Percentiles rank a stretch among this genome's conserved stretches.
These are phyloP conservation scores for Oreochromis niloticus DNA, from an alignment of 2,113 vertebrate species.

Conservation along the genomic window DNA sequence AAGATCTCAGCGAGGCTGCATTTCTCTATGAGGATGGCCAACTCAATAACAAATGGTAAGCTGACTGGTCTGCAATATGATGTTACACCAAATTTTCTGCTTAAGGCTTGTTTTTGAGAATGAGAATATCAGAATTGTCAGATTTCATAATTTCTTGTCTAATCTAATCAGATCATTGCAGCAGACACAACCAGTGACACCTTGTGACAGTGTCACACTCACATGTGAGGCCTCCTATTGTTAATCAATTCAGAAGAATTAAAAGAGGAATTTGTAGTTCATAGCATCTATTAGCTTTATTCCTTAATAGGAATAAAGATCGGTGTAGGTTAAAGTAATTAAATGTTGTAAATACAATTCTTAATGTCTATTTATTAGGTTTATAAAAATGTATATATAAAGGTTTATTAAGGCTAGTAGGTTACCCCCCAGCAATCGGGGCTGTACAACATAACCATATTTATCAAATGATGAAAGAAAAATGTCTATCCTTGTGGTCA, in stretches of 20 bases:
- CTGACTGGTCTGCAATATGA: background rate
- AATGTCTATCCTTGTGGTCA: background rate
- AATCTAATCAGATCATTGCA: background rate
- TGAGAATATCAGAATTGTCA: background rate
- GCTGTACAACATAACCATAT: background rate
- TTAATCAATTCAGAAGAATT: background rate
- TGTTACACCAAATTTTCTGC: fast-evolving
- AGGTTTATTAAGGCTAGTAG: background rate
- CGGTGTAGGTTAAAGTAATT: fast-evolving
- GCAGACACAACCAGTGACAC: background rate
- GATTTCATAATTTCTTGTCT: background rate
- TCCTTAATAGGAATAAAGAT: background rate
- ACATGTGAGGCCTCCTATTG: background rate
- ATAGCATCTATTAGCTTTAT: background rate
- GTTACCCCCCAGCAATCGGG: background rate
- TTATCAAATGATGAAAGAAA: background rate
- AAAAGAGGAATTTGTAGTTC: fast-evolving
- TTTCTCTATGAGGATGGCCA: background rate
- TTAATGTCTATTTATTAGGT: background rate
- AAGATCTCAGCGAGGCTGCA: background rate
- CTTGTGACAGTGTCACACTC: background rate
- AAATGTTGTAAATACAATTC: background rate
- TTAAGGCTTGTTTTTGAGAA: background rate
- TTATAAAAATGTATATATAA: background rate
- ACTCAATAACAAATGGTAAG: background rate